Base-by-base conservation (phyloP, 64 coral and sea anemone genomes). In the Pocillopora verrucosa region DNA sequence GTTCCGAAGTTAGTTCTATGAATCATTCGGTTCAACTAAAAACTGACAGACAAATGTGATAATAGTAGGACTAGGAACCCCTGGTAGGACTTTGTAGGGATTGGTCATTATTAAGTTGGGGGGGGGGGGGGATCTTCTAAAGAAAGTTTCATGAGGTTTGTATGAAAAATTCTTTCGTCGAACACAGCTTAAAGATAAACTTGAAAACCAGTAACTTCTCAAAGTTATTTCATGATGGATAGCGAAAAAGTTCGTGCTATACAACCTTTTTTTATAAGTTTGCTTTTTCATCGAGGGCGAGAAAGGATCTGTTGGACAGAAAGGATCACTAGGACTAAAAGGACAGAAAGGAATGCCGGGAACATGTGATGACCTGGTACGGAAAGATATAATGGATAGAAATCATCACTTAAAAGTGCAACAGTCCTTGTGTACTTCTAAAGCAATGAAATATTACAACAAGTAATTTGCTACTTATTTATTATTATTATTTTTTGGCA, bases 281-380 rank as follows among this genome's bases (percentile, higher is more conserved):
- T 1, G 16, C 11, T 56, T 11, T 9, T 70, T 70, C 1, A 70
- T 70, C 56, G 37, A 56, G 41, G 75, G 75, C 11, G 17, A 77
- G 75, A 77, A 77, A 56, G 75, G 75, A 77, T 56, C 75, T 77
- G 15, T 5, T 77, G 75, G 75, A 57, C 4, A 77, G 4, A 77
- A 77, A 57, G 75, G 75, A 77, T 11, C 45, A 58, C 37, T 6
- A 9, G 75, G 75, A 77, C 37, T n/a, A 70, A 70, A 70, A 24
- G 67, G 67, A 26, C 67, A 70, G 75, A 77, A 77, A 77, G 75
- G 75, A 58, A 58, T 77, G 38, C 41, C 37, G 4, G 75, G 75
- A 77, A 56, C 75, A 56, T 77, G 75, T 77, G 38, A 77, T 10
- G 1, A 9, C 20, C 67, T n/a, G 67, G 65, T 69, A 69, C 0